phyloP scores from a whole-genome alignment of 2,888 invertebrate genomes.

The Minunthozetes semirufus region DNA sequence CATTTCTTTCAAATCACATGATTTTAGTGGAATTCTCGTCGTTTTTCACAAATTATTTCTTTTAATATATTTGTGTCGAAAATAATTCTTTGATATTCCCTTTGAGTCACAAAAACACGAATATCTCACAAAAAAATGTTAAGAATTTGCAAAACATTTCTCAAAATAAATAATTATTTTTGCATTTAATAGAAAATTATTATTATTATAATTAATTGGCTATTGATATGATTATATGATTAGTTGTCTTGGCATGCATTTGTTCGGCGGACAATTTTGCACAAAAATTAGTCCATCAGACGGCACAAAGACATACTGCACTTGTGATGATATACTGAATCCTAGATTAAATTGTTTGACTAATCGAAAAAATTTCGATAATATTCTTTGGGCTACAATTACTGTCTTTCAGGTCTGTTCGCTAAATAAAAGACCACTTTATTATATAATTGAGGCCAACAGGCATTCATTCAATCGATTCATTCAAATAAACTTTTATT shows the following conservation, averaged over 20 bases:
- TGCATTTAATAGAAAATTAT: neutral
- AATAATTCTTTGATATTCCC: neutral
- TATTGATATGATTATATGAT: neutral
- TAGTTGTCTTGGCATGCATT: slow-evolving; percentile 84
- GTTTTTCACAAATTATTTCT: too few species aligned
- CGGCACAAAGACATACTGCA: slow-evolving; percentile 60
- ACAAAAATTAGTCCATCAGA: slow-evolving; percentile 66
- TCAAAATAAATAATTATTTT: neutral
- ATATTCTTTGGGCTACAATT: slow-evolving; percentile 58
- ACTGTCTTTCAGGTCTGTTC: slow-evolving; percentile 83
- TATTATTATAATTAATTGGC: slow-evolving; percentile 23
- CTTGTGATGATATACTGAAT: slow-evolving; percentile 80
- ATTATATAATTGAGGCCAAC: slow-evolving; percentile 14
- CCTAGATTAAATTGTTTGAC: slow-evolving; percentile 62
- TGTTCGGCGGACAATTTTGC: slow-evolving; percentile 99
- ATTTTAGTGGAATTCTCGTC: neutral
- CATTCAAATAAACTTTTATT: neutral
- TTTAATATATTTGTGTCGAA: neutral
- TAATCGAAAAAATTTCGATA: slow-evolving; percentile 98
- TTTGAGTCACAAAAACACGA: neutral
- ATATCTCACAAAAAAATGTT: neutral
- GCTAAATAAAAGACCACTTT: neutral
- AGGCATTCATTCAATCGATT: slow-evolving; percentile 12
- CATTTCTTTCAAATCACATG: neutral
- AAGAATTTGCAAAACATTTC: neutral